Conservation (phyloP, 92 coral and sea anemone species). For the Ricordea florida region DNA sequence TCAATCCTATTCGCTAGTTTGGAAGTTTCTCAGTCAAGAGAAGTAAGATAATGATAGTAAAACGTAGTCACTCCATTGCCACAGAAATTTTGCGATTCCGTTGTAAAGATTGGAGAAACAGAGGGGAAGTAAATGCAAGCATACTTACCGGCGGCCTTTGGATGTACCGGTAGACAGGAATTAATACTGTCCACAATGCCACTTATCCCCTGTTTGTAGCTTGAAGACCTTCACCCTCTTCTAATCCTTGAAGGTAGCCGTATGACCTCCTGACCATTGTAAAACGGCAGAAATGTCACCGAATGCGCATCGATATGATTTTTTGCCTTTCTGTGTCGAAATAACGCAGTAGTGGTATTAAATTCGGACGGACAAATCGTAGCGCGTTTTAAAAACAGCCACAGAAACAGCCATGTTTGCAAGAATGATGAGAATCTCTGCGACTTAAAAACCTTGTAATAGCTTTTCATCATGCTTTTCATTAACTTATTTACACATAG, state of each 20-base stretch:
- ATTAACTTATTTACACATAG: neutral
- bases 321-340: conserved; percentile 24
- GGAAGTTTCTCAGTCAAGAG: too few species aligned
- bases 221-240: conserved; percentile 21
- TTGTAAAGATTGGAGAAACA: neutral
- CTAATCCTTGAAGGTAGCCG: conserved; percentile 8
- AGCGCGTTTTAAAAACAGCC: conserved; percentile 11
- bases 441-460: neutral
- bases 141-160: conserved; percentile 34
- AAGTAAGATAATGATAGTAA: too few species aligned
- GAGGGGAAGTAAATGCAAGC: too few species aligned
- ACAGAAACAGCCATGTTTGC: conserved; percentile 8
- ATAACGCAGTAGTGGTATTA: conserved; percentile 29
- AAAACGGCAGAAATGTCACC: neutral
- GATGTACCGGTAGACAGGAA: conserved; percentile 28
- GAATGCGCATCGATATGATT: neutral
- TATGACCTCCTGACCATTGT: neutral
- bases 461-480: too few species aligned
- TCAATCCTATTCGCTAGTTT: too few species aligned
- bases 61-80: neutral
- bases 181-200: conserved; percentile 24
- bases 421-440: neutral
- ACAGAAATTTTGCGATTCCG: neutral
- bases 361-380: conserved; percentile 24
- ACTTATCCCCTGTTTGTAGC: conserved; percentile 23